phyloP scores from a whole-genome alignment of 2,888 invertebrate genomes.

The Proisotoma minuta region DNA sequence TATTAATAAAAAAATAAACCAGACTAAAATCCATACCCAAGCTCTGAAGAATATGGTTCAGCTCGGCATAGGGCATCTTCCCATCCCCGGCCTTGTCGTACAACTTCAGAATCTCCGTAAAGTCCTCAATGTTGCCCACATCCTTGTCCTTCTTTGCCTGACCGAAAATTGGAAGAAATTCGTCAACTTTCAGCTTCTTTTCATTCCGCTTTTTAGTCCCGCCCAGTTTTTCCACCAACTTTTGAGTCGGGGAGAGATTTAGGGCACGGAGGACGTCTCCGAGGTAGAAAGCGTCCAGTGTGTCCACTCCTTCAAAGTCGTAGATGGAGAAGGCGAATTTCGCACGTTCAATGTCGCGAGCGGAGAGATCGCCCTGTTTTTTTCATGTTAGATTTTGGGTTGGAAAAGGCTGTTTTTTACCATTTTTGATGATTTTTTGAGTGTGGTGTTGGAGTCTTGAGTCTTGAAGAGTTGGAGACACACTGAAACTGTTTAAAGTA shows the following conservation, averaged over 20 bases:
- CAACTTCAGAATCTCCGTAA: conserved; percentile 97
- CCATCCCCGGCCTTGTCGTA: conserved; percentile 99
- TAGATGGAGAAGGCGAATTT: conserved; percentile 93
- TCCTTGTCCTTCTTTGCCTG: conserved; percentile 96
- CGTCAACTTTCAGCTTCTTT: conserved; percentile 88
- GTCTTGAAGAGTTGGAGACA: not conserved
- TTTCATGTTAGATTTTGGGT: not conserved
- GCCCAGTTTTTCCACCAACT: conserved; percentile 88
- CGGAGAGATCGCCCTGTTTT: conserved; percentile 25
- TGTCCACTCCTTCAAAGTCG: conserved; percentile 83
- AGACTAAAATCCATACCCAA: conserved; percentile 63
- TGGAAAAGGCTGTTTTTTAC: no score
- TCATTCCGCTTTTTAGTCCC: conserved; percentile 96
- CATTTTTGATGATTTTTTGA: not conserved
- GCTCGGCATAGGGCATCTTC: conserved; percentile 92
- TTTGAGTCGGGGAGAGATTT: conserved; percentile 91
- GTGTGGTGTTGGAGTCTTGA: conserved; percentile 6
- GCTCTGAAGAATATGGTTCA: conserved; percentile 90
- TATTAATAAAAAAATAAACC: not conserved
- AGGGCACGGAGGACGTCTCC: conserved; percentile 92
- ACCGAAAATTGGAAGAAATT: conserved; percentile 98
- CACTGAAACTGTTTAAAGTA: not conserved
- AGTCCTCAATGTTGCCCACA: conserved; percentile 96
- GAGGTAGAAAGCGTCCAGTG: conserved; percentile 86
- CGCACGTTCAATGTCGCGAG: conserved; percentile 35